Evolutionary conservation across 2,113 vertebrate species (phyloP).

Genomic region (Tympanuchus pallidicinctus): DNA sequence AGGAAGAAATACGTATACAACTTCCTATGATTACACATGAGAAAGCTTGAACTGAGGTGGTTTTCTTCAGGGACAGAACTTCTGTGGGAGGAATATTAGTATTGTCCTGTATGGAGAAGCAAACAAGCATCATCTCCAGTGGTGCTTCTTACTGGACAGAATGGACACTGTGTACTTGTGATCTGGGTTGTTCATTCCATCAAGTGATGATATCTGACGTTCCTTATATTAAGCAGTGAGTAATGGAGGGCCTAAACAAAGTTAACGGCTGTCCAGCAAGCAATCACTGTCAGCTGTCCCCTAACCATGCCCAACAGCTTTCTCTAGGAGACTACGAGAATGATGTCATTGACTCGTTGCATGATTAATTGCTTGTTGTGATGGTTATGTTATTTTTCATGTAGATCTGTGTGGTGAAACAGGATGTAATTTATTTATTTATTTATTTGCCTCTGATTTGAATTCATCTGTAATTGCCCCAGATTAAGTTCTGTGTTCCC

Average conservation of each 20-base stretch:
- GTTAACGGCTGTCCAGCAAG: background rate
- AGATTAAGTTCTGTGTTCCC: constrained; percentile 1
- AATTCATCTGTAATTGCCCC: background rate
- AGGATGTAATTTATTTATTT: background rate
- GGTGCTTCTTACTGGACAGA: background rate
- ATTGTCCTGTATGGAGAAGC: background rate
- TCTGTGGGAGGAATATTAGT: background rate
- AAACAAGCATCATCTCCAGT: background rate
- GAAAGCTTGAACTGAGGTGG: background rate
- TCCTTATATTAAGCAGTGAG: background rate
- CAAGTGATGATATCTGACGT: background rate
- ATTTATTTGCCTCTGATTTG: background rate
- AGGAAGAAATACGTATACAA: background rate
- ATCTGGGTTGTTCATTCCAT: background rate
- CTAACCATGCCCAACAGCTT: background rate
- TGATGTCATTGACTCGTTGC: background rate
- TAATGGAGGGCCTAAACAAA: background rate
- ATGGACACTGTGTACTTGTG: background rate
- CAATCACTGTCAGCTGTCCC: background rate
- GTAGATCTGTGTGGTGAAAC: background rate
- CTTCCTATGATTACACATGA: background rate
- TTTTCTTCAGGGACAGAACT: background rate
- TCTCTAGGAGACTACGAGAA: background rate
- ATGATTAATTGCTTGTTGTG: background rate
- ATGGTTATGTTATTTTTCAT: background rate